A percentile compares a stretch with the other conserved stretches of the same genome.
These are phyloP conservation scores for Drosophila auraria DNA, from an alignment of 1,140 invertebrate species.

Conservation along the genomic window DNA sequence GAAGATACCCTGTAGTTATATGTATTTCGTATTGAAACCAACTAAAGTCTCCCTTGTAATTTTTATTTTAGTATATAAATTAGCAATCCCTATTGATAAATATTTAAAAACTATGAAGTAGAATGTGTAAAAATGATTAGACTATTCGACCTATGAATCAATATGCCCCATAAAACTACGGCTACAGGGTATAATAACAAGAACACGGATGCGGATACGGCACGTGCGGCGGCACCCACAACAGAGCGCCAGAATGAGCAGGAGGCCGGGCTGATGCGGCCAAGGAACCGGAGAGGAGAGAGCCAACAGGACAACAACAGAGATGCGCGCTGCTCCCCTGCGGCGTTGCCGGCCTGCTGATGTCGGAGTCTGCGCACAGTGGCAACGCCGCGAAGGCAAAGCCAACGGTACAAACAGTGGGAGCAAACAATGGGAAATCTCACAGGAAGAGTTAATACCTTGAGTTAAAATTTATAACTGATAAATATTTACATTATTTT, in stretches of 20 bases:
- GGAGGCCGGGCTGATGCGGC: conserved; percentile 1
- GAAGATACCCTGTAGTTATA: not conserved
- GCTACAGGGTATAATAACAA: conserved; percentile 35
- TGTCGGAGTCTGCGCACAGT: conserved; percentile 59
- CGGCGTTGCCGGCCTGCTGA: conserved; percentile 55
- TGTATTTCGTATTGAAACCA: too few species aligned
- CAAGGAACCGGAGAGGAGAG: conserved; percentile 8
- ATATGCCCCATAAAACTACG: not conserved
- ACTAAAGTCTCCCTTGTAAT: not conserved
- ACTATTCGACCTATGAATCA: too few species aligned
- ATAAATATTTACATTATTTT: too few species aligned
- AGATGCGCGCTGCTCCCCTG: conserved; percentile 48
- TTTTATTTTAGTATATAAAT: too few species aligned
- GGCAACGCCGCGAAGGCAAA: conserved; percentile 18
- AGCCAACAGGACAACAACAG: conserved; percentile 39
- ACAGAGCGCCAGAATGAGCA: conserved; percentile 30
- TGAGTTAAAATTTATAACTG: too few species aligned
- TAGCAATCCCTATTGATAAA: too few species aligned
- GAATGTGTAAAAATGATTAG: not conserved
- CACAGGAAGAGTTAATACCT: too few species aligned
- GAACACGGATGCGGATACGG: conserved; percentile 41
- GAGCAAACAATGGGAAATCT: conserved; percentile 2
- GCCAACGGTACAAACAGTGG: conserved; percentile 27
- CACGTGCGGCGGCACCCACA: conserved; percentile 58
- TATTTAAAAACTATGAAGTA: not conserved